A percentile compares a stretch with the other conserved stretches of the same genome.
These are phyloP conservation scores for Cinclus mexicanus DNA, from an alignment of 2,113 vertebrate species.

Conservation along the genomic window DNA sequence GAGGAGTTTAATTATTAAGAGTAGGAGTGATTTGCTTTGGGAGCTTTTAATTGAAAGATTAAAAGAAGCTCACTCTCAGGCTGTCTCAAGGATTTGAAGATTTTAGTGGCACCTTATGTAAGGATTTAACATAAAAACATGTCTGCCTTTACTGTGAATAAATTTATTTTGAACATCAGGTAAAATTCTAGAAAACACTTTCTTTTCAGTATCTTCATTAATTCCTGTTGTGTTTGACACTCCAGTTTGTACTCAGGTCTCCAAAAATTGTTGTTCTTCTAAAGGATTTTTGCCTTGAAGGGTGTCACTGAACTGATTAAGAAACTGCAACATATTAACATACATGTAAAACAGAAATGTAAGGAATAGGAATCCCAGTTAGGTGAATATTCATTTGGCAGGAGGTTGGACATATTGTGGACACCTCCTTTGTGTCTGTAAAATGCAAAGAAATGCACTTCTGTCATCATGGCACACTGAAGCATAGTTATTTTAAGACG, in stretches of 20 bases:
- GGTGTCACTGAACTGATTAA: background rate
- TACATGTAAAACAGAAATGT: background rate
- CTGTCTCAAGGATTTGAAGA: slow-evolving; percentile 6
- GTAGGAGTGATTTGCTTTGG: slow-evolving; percentile 63
- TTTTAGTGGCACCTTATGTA: slow-evolving; percentile 28
- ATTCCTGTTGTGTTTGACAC: background rate
- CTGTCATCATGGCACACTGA: background rate
- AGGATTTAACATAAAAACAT: background rate
- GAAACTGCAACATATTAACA: background rate
- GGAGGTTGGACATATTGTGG: background rate
- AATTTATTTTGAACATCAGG: background rate
- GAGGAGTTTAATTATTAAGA: slow-evolving; percentile 62
- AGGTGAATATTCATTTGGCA: background rate
- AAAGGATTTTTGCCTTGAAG: background rate
- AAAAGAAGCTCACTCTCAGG: background rate
- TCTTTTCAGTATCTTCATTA: background rate
- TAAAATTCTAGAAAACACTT: background rate
- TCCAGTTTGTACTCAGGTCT: background rate
- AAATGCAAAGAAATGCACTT: background rate
- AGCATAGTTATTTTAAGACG: background rate
- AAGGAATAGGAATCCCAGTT: background rate
- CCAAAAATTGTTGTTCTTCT: background rate
- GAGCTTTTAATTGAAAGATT: slow-evolving; percentile 59
- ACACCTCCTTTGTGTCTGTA: background rate
- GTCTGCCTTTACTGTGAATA: background rate